A percentile compares a stretch with the other conserved stretches of the same genome.
Evolutionary conservation across 1,140 invertebrate species (phyloP).

Genomic region (Drosophila burlai): DNA sequence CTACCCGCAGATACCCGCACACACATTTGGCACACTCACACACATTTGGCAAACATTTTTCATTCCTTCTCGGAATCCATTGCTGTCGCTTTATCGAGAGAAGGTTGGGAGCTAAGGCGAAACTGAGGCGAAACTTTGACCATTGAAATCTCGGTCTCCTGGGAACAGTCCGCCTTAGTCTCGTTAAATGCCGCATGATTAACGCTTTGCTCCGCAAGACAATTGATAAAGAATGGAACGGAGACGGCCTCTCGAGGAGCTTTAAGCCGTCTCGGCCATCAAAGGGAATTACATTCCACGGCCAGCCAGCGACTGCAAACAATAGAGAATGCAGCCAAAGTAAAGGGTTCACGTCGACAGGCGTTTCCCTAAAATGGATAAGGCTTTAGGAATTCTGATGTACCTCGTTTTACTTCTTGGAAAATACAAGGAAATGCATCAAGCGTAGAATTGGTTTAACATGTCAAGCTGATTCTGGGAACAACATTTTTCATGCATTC

Average conservation of each 20-base stretch:
- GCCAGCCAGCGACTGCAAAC: constrained; percentile 27
- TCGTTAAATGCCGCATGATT: constrained; percentile 80
- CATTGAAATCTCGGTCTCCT: constrained; percentile 73
- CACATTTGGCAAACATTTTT: constrained; percentile 60
- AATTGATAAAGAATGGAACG: constrained; percentile 71
- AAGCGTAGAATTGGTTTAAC: not conserved
- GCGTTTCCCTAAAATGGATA: not conserved
- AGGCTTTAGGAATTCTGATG: not conserved
- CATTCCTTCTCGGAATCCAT: constrained; percentile 60
- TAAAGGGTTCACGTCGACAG: constrained; percentile 11
- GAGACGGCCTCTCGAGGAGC: constrained; percentile 22
- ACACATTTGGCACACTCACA: constrained; percentile 25
- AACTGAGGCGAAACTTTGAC: constrained; percentile 59
- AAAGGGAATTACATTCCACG: constrained; percentile 45
- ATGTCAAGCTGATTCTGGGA: not conserved
- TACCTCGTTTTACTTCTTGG: not conserved
- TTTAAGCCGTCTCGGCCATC: constrained; percentile 48
- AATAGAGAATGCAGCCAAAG: constrained; percentile 41
- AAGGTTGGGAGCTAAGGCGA: constrained; percentile 10
- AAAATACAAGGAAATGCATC: not conserved
- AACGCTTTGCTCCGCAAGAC: constrained; percentile 75
- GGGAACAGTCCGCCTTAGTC: constrained; percentile 61
- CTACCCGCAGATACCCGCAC: constrained; percentile 18
- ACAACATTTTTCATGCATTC: not conserved
- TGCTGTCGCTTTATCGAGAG: constrained; percentile 56